These are phyloP conservation scores for Papilio dardanus DNA, from an alignment of 1,140 invertebrate species.

Conservation along the genomic window DNA sequence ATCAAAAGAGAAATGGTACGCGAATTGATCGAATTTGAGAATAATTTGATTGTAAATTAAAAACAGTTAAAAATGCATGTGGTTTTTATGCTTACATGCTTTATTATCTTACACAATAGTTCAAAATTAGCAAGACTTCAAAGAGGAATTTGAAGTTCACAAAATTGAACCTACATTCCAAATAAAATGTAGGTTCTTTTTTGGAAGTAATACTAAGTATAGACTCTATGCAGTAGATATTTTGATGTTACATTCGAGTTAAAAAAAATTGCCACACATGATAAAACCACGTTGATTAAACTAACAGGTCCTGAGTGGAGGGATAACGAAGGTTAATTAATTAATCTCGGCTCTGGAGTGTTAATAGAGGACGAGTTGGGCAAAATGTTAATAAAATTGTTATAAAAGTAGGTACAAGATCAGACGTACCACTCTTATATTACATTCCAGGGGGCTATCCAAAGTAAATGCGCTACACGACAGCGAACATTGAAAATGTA, in stretches of 20 bases:
- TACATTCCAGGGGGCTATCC: too few species aligned
- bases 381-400: conserved; percentile 11
- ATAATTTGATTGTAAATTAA: not conserved
- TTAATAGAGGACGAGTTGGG: conserved; percentile 13
- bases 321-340: conserved; percentile 20
- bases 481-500: too few species aligned
- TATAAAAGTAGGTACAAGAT: conserved; percentile 5
- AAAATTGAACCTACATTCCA: too few species aligned
- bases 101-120: not conserved
- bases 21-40: not conserved
- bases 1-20: not conserved
- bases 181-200: too few species aligned
- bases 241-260: not conserved
- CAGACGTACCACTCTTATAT: not conserved
- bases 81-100: too few species aligned
- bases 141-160: too few species aligned
- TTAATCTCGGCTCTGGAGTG: not conserved
- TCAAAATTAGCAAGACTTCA: not conserved
- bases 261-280: not conserved
- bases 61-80: not conserved
- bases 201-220: too few species aligned
- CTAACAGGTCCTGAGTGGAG: not conserved
- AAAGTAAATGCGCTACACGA: too few species aligned
- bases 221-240: too few species aligned
- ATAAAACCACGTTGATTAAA: conserved; percentile 1